These are phyloP conservation scores for Acrocephalus arundinaceus DNA, from an alignment of 2,113 vertebrate species.

Conservation along the genomic window DNA sequence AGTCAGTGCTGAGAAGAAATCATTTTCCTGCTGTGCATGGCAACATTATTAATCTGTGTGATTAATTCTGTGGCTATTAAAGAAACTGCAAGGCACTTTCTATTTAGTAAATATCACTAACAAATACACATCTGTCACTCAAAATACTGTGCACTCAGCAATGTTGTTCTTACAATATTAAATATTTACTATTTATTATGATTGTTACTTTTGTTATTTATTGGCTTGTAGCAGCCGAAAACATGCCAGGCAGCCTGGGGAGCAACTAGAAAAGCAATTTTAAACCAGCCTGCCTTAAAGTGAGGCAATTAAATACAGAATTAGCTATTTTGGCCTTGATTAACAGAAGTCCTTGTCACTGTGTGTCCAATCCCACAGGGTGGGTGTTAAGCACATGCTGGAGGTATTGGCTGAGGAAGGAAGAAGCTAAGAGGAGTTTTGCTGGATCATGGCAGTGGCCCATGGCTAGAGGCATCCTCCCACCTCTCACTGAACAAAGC, in stretches of 20 bases:
- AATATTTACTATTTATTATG: slow-evolving; percentile 59
- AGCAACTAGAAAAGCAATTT: background rate
- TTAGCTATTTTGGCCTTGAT: background rate
- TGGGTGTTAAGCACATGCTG: background rate
- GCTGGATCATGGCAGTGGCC: background rate
- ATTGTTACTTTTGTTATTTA: slow-evolving; percentile 42
- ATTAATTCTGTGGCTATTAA: slow-evolving; percentile 62
- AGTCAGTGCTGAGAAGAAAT: background rate
- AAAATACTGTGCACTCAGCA: slow-evolving; percentile 18
- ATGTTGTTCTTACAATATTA: slow-evolving; percentile 2
- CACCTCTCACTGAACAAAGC: background rate
- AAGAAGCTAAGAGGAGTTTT: background rate
- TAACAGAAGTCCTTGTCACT: background rate
- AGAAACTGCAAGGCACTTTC: slow-evolving; percentile 36
- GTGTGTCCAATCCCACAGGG: background rate
- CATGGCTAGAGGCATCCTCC: background rate
- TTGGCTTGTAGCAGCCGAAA: slow-evolving; percentile 6
- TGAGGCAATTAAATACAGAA: background rate
- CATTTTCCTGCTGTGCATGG: background rate
- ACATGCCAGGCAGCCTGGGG: background rate
- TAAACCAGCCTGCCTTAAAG: background rate
- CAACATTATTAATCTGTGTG: slow-evolving; percentile 54
- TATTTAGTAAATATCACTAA: slow-evolving; percentile 47
- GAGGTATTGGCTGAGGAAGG: background rate
- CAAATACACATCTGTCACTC: slow-evolving; percentile 40